Evolutionary conservation across 1,140 invertebrate species (phyloP).

Genomic region (Leguminivora glycinivorella): DNA sequence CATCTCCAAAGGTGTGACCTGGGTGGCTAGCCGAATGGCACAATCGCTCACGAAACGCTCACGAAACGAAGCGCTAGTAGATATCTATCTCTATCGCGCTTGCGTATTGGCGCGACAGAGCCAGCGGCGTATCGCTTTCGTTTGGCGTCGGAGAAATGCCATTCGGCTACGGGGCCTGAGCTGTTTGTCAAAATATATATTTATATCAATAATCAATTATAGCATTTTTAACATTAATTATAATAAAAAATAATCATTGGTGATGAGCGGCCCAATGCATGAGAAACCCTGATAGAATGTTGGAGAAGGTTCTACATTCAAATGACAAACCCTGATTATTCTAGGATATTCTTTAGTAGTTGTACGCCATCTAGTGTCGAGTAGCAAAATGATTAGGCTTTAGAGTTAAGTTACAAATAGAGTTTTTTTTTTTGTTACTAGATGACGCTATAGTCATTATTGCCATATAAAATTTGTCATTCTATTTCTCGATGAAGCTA

Average conservation of each 20-base stretch:
- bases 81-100: too few relatives aligned
- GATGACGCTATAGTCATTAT: background rate
- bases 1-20: too few relatives aligned
- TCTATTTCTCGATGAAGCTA: background rate
- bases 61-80: too few relatives aligned
- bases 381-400: constrained; percentile 33
- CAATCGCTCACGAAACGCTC: too few relatives aligned
- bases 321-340: background rate
- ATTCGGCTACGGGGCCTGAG: too few relatives aligned
- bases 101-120: too few relatives aligned
- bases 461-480: background rate
- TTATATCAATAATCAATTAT: background rate
- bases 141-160: too few relatives aligned
- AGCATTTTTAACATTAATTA: background rate
- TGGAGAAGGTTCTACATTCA: constrained; percentile 34
- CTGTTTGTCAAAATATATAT: too few relatives aligned
- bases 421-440: background rate
- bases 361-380: constrained; percentile 45
- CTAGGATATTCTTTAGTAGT: background rate
- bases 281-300: background rate
- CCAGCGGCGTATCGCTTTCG: too few relatives aligned
- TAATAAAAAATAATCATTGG: too few relatives aligned
- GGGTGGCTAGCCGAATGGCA: too few relatives aligned
- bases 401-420: too few relatives aligned
- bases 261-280: background rate